phyloP scores from a whole-genome alignment of 2,113 vertebrate species.

The Phasianus colchicus region DNA sequence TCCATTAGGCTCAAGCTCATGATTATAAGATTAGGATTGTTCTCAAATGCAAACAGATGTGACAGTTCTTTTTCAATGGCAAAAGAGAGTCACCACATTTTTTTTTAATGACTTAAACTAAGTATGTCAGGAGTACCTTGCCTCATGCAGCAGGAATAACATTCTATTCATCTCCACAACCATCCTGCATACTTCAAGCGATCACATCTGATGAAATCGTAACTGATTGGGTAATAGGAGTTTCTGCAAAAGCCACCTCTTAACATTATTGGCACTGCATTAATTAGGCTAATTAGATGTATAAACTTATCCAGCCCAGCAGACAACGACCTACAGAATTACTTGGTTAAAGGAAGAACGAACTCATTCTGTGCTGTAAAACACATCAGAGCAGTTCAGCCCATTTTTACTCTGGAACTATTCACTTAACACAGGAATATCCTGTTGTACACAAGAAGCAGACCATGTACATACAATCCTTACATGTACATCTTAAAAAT shows the following conservation, averaged over 20 bases:
- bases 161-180: not conserved
- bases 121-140: not conserved
- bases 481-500: not conserved
- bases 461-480: not conserved
- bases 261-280: not conserved
- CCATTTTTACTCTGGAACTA: not conserved
- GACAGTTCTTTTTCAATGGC: not conserved
- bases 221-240: not conserved
- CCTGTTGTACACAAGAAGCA: not conserved
- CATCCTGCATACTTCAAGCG: not conserved
- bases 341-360: not conserved
- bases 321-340: not conserved
- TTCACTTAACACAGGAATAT: not conserved
- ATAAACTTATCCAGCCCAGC: not conserved
- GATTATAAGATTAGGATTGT: not conserved
- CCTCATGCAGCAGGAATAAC: not conserved
- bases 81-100: not conserved
- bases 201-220: not conserved
- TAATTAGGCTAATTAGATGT: not conserved
- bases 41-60: not conserved
- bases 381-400: not conserved
- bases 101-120: not conserved
- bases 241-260: not conserved
- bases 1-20: not conserved
- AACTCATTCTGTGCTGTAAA: not conserved